Evolutionary conservation across 2,797 vertebrate species (phyloP).

Genomic region (Pterois miles): DNA sequence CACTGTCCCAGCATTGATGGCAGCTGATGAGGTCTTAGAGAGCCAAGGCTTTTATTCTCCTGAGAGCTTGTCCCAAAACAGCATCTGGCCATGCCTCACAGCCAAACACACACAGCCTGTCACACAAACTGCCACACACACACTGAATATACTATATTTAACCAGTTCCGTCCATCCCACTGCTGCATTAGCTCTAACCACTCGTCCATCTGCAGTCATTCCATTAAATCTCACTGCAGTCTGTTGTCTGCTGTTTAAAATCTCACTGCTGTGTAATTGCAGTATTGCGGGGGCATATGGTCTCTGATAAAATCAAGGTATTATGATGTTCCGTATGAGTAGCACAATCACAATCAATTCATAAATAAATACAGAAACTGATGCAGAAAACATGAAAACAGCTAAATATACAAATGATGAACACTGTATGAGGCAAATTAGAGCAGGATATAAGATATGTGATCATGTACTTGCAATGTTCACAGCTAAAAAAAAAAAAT

Average conservation of each 20-base stretch:
- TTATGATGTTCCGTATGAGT: constrained; percentile 21
- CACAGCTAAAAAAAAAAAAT: background rate
- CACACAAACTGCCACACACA: constrained; percentile 38
- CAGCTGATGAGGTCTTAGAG: constrained; percentile 74
- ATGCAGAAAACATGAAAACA: background rate
- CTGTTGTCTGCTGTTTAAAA: constrained; percentile 62
- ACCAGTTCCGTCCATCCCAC: constrained; percentile 49
- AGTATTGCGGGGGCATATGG: constrained; percentile 55
- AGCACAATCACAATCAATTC: constrained; percentile 12
- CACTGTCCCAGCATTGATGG: constrained; percentile 68
- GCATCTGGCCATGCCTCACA: constrained; percentile 73
- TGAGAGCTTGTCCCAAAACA: constrained; percentile 76
- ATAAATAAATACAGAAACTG: background rate
- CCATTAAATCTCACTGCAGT: constrained; percentile 53
- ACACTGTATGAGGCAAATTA: background rate
- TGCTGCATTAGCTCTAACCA: constrained; percentile 58
- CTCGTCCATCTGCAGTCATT: constrained; percentile 64
- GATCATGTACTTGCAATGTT: constrained; percentile 8
- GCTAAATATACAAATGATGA: constrained; percentile 1
- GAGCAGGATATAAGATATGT: background rate
- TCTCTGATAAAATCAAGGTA: constrained; percentile 42
- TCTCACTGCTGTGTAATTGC: constrained; percentile 43
- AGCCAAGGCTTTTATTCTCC: constrained; percentile 75
- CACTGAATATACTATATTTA: constrained; percentile 63
- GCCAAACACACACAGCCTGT: constrained; percentile 59